phyloP scores from a whole-genome alignment of 2,888 invertebrate species.

The Pardosa pseudoannulata region DNA sequence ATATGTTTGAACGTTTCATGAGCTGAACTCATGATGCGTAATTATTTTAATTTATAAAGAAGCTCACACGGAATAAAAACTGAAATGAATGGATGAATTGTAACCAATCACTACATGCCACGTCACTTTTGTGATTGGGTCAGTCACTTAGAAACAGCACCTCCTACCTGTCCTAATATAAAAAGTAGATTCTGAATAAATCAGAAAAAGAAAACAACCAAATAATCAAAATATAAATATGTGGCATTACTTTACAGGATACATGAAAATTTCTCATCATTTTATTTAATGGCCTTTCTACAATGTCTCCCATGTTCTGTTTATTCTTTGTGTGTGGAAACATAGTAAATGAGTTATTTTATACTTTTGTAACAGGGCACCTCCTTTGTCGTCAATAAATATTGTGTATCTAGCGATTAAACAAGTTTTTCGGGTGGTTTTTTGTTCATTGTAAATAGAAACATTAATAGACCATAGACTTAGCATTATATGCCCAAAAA shows the following conservation, averaged over 20 bases:
- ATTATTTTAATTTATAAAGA: too few species aligned
- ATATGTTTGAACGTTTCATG: too few species aligned
- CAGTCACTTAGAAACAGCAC: conserved; percentile 37
- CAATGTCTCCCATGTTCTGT: conserved; percentile 5
- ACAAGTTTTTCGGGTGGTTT: conserved; percentile 16
- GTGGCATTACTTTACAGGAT: conserved; percentile 9
- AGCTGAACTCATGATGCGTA: too few species aligned
- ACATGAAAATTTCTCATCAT: neutral
- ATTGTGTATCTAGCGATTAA: conserved; percentile 41
- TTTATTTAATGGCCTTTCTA: neutral
- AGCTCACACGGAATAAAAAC: too few species aligned
- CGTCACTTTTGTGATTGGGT: conserved; percentile 19
- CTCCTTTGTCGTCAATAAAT: conserved; percentile 24
- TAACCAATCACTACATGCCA: conserved; percentile 21
- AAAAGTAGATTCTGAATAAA: neutral
- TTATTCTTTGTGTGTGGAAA: conserved; percentile 38
- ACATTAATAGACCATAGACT: conserved; percentile 59
- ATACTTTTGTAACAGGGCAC: conserved; percentile 68
- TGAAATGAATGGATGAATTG: too few species aligned
- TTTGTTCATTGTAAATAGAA: conserved; percentile 67
- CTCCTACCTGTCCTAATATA: conserved; percentile 12
- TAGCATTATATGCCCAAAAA: conserved; percentile 31
- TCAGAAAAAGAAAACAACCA: neutral
- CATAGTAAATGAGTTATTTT: conserved; percentile 58
- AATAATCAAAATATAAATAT: neutral